Base-by-base conservation (phyloP, 2,888 invertebrate genomes). In the Thecocarcelia acutangulata region DNA sequence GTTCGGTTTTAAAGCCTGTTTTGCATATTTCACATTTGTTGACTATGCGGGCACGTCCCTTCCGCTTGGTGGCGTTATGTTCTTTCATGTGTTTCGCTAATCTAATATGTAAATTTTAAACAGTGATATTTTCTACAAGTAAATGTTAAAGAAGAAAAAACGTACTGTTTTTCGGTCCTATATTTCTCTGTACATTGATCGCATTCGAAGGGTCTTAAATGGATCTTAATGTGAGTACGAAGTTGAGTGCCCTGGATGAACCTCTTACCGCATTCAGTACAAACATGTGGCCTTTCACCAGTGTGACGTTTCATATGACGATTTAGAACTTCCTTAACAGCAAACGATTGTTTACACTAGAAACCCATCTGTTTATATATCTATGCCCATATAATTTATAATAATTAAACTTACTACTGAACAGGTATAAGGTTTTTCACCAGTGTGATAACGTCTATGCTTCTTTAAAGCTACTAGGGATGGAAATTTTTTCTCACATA, bases 221-320 rank as follows among this genome's bases (percentile, higher is more conserved):
- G 95, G 86, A 95, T 88, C 58, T 86, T 94, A 83, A 95, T 91
- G 88, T 97, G 97, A 6, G 95, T 94, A 84, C 94, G 93, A 42
- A 97, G 91, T 88, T 97, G 97, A 8, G 94, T 93, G 11, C 95
- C 94, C 90, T 96, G 97, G 76, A 97, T 97, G 90, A 96, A 97
- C n/a, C 95, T 93, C 88, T 94, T 94, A 11, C 93, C 93, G 87
- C 97, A 97, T 85, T 88, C 91, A 87, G 61, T 90, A 84, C 85
- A 91, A 6, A 85, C 86, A 84, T 91, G 91, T 1, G 90, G 90
- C 19, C 88, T 87, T 63, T 90, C 90, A 2, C 91, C 90, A 0
- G 91, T 91, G 87, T 95, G 95, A 0, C 94, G 94, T 84, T 94
- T 92, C 86, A 94, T 92, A 88, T 96, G 95, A 2, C 96, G 93